These are phyloP conservation scores for Drosophila carrolli DNA, from an alignment of 1,140 invertebrate species.

Conservation along the genomic window DNA sequence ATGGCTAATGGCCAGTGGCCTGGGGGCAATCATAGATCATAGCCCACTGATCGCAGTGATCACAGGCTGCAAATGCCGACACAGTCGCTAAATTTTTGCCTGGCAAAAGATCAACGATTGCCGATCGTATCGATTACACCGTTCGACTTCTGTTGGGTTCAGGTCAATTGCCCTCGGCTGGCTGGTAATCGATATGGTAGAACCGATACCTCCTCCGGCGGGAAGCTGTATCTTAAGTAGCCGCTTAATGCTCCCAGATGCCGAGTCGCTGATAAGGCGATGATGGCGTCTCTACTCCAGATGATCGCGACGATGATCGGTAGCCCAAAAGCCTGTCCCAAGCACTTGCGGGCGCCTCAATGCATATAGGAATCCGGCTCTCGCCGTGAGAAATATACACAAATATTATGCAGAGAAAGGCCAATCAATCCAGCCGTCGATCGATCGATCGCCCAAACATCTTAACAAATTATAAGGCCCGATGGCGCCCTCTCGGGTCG, in stretches of 20 bases:
- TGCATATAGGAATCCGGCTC: slow-evolving; percentile 55
- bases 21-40: slow-evolving; percentile 48
- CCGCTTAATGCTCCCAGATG: slow-evolving; percentile 73
- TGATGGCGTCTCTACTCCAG: slow-evolving; percentile 28
- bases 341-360: slow-evolving; percentile 63
- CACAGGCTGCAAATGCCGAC: slow-evolving; percentile 55
- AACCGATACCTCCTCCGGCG: slow-evolving; percentile 31
- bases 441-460: slow-evolving; percentile 67
- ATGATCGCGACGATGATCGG: slow-evolving; percentile 44
- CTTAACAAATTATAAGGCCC: slow-evolving; percentile 78
- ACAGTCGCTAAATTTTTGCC: slow-evolving; percentile 33
- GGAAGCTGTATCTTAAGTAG: slow-evolving; percentile 76
- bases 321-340: slow-evolving; percentile 31
- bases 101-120: slow-evolving; percentile 41
- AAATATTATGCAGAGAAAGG: slow-evolving; percentile 46
- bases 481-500: slow-evolving; percentile 48
- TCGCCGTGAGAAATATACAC: slow-evolving; percentile 78
- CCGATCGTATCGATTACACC: slow-evolving; percentile 76
- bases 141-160: slow-evolving; percentile 74
- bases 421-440: slow-evolving; percentile 30
- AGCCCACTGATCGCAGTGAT: slow-evolving; percentile 32
- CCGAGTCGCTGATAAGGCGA: slow-evolving; percentile 69
- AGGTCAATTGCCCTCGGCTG: slow-evolving; percentile 70
- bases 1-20: slow-evolving; percentile 34
- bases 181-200: slow-evolving; percentile 70